phyloP scores from a whole-genome alignment of 2,797 vertebrate species.

The Platalea minor region DNA sequence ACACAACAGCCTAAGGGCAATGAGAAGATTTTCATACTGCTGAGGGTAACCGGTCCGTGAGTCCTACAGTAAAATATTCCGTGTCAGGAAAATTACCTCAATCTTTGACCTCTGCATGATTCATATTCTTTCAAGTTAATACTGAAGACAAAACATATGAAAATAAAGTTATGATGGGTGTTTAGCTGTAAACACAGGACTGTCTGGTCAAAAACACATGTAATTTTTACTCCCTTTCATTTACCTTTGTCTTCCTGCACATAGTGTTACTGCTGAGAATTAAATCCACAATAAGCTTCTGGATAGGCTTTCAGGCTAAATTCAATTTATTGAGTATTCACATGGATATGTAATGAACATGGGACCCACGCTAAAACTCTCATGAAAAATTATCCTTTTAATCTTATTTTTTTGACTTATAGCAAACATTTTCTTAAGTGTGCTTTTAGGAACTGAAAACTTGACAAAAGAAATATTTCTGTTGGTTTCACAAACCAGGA shows the following conservation, averaged over 20 bases:
- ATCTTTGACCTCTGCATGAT: slow-evolving; percentile 32
- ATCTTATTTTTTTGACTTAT: not conserved
- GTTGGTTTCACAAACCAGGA: not conserved
- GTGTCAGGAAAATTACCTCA: slow-evolving; percentile 20
- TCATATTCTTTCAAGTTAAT: slow-evolving; percentile 44
- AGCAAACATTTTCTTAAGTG: not conserved
- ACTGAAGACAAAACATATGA: slow-evolving; percentile 61
- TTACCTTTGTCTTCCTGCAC: not conserved
- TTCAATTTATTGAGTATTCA: not conserved
- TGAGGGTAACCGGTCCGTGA: not conserved
- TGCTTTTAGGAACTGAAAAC: not conserved
- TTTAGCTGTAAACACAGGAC: slow-evolving; percentile 23
- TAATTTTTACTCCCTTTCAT: slow-evolving; percentile 12
- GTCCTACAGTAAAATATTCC: slow-evolving; percentile 46
- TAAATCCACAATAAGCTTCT: not conserved
- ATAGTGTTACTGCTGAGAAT: not conserved
- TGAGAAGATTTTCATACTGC: slow-evolving; percentile 31
- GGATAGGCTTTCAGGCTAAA: slow-evolving; percentile 43
- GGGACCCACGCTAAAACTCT: not conserved
- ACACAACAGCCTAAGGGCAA: slow-evolving; percentile 4
- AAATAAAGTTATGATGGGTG: slow-evolving; percentile 14
- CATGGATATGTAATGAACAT: not conserved
- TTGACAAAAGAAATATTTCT: not conserved
- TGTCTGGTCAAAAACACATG: slow-evolving; percentile 9
- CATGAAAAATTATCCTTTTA: not conserved